Evolutionary conservation across 2,113 vertebrate species (phyloP), one percentile per base, ranked within the genome.

Genomic region (Paramormyrops kingsleyae): DNA sequence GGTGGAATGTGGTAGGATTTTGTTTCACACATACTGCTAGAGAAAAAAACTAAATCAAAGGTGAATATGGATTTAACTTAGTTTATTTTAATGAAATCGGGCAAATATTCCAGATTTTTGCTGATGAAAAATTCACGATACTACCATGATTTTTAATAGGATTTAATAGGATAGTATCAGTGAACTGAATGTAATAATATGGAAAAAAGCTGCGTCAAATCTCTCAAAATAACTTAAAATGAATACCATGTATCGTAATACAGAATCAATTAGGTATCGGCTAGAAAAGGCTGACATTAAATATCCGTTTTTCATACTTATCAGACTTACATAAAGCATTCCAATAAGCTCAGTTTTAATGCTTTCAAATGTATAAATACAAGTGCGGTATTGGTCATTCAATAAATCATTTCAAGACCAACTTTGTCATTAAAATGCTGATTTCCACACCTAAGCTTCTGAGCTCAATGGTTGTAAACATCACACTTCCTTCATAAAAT

Each of bases 331-430:
- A 31, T 35, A 89, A 56, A 89, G 66, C 70, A 52, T 87, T 87
- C 49, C 49, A 31, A 31, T 53, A 42, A 31, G 17, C 49, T 59
- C 17, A 87, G 2, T 62, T 59, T 88, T 13, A 66, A 44, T 56
- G 24, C 35, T 62, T 88, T 88, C 56, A 27, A 62, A 88, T 87
- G 24, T 87, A 87, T 62, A 88, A 88, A 88, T 87, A 83, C 80
- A 89, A 31, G 49, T 74, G 62, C 2, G 17, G 6, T 80, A 77
- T 88, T 47, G 39, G 83, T 84, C 52, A 59, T 35, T 42, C 35
- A 66, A 44, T 24, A 59, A 46, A 46, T 88, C 56, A 44, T 5
- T 62, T 50, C 53, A 88, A 66, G 31, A 49, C 31, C 19, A 88
- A 24, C 35, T 31, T 49, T 35, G 27, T 56, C 50, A 56, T 84